phyloP scores from a whole-genome alignment of 1,140 invertebrate species.

The Sinella curviseta region DNA sequence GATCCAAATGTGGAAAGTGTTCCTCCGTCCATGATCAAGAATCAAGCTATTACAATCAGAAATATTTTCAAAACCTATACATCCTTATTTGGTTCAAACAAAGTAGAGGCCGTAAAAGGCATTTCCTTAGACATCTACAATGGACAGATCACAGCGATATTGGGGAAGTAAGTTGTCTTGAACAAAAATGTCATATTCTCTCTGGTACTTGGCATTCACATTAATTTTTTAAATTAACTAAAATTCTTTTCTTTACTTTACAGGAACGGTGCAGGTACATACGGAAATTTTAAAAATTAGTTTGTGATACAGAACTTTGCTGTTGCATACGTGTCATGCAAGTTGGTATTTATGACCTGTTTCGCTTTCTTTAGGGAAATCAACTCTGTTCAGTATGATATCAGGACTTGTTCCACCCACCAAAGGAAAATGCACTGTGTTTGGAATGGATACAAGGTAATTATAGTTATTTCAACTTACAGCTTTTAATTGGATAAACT shows the following conservation, averaged over 20 bases:
- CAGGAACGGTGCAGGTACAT: too few species aligned
- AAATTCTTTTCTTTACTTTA: too few species aligned
- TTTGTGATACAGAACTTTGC: too few species aligned
- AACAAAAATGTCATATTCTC: too few species aligned
- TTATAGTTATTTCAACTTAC: conserved; percentile 22
- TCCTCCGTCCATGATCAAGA: conserved; percentile 67
- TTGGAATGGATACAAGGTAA: conserved; percentile 70
- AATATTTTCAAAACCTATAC: conserved; percentile 70
- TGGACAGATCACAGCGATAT: conserved; percentile 78
- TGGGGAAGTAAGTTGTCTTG: conserved; percentile 71
- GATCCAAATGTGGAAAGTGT: conserved; percentile 65
- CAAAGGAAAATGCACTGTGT: conserved; percentile 61
- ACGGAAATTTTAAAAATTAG: too few species aligned
- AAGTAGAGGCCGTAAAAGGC: conserved; percentile 64
- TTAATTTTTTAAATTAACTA: too few species aligned
- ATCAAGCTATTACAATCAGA: conserved; percentile 73
- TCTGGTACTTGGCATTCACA: too few species aligned
- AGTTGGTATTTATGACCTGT: too few species aligned
- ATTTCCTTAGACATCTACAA: conserved; percentile 74
- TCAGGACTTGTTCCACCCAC: conserved; percentile 74
- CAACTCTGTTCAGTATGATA: conserved; percentile 81
- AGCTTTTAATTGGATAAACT: not conserved
- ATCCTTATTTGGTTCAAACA: conserved; percentile 58
- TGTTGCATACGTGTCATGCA: too few species aligned
- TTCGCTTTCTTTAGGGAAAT: conserved; percentile 72